Percentiles rank a stretch among this genome's conserved stretches.
These are phyloP conservation scores for Proctacanthus coquilletti DNA, from an alignment of 1,140 invertebrate species.

Conservation along the genomic window DNA sequence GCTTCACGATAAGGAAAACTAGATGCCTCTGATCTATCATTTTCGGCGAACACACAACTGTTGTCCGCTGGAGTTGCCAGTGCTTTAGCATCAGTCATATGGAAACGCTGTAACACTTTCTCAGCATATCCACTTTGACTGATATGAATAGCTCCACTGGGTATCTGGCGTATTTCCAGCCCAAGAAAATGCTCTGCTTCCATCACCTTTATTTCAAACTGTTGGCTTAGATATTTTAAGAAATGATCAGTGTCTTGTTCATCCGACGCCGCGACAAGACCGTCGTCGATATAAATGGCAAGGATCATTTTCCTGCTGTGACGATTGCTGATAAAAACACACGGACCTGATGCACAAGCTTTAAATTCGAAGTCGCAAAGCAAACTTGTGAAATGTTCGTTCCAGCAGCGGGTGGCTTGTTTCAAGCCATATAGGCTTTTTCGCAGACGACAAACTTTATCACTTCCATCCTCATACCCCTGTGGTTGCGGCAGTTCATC, in stretches of 20 bases:
- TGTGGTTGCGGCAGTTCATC: conserved; percentile 20
- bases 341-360: conserved; percentile 20
- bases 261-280: conserved; percentile 15
- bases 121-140: conserved; percentile 19
- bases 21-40: conserved; percentile 5
- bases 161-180: conserved; percentile 14
- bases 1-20: conserved; percentile 20
- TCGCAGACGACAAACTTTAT: conserved; percentile 17
- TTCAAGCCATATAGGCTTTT: conserved; percentile 30
- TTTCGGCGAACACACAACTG: not conserved
- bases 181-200: conserved; percentile 14
- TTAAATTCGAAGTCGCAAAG: conserved; percentile 22
- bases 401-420: conserved; percentile 30
- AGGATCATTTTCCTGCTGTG: conserved; percentile 18
- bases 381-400: conserved; percentile 14
- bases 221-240: conserved; percentile 10
- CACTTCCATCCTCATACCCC: conserved; percentile 17
- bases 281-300: conserved; percentile 34
- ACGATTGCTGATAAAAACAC: conserved; percentile 19
- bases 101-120: conserved; percentile 21
- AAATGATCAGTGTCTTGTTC: conserved; percentile 14
- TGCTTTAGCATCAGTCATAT: conserved; percentile 14
- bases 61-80: conserved; percentile 14
- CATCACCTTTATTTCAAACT: conserved; percentile 16
- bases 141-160: conserved; percentile 14